Conservation (phyloP, 1,140 invertebrate species). For the Melanaphis sacchari region DNA sequence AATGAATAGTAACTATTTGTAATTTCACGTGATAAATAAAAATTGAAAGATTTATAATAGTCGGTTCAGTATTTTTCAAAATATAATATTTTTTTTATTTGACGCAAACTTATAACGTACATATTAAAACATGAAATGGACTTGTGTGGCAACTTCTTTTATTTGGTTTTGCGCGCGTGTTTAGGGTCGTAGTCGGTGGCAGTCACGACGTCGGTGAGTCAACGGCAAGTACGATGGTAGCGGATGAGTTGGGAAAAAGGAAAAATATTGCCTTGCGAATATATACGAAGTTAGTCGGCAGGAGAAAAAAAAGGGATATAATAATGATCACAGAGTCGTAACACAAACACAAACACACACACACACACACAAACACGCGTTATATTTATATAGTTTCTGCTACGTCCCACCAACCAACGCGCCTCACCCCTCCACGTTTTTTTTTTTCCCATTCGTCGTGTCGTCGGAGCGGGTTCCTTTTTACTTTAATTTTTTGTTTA, state of each 20-base stretch:
- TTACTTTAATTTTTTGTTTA: slow-evolving; percentile 57
- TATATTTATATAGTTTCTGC: neutral
- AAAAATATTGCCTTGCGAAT: slow-evolving; percentile 17
- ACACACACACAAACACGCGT: neutral
- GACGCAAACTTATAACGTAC: neutral
- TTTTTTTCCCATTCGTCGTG: neutral
- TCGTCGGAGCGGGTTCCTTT: slow-evolving; percentile 13
- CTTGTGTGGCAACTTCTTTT: neutral
- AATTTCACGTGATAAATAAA: neutral
- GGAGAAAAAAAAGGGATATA: slow-evolving; percentile 23
- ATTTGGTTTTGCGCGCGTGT: neutral
- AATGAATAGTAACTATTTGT: neutral
- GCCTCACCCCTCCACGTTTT: neutral
- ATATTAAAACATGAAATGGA: neutral
- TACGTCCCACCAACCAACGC: neutral
- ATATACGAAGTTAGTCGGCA: neutral
- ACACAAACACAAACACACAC: neutral
- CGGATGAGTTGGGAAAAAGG: neutral
- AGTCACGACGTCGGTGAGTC: slow-evolving; percentile 19
- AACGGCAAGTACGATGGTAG: neutral
- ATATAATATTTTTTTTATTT: neutral
- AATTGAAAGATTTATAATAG: neutral
- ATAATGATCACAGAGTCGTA: slow-evolving; percentile 27
- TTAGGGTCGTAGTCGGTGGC: neutral
- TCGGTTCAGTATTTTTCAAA: too few species aligned